Base-by-base conservation (phyloP, 1,140 invertebrate species). In the Battus philenor region DNA sequence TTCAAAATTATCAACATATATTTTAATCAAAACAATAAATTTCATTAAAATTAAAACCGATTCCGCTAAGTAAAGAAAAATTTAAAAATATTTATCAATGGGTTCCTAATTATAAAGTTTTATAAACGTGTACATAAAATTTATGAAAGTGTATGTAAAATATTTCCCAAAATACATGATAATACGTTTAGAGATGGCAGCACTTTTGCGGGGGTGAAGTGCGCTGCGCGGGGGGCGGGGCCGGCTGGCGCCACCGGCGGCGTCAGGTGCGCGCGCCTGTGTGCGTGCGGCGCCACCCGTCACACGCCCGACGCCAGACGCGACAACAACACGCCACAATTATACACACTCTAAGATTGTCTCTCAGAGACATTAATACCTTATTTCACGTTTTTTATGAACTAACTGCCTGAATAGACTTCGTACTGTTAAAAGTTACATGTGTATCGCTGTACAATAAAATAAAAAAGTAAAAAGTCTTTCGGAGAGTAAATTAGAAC, bases 251-350 rank as follows among this genome's bases (percentile, higher is more conserved):
- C 76, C 76, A 78, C 70, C 72, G 68, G 61, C 76, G 75, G 74
- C 75, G 78, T 82, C 78, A 83, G 78, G 78, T 83, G 78, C 45
- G 53, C 60, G 64, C 67, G 59, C 58, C 29, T 69, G 78, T 82
- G 78, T 82, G 78, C 65, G 78, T 78, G 74, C 68, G 78, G 75
- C 75, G 78, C 78, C 78, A 79, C 63, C 67, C 29, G 46, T 32
- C 51, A 54, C 50, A 61, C 50, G 46, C 30, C 39, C 39, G 34
- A 26, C 30, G n/a, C 18, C 17, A 59, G 32, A 38, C 16, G 4
- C 22, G 39, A 30, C 44, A 7, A 4, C 7, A 20, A 8, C 7
- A 31, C 6, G 31, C 11, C 7, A n/a, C n/a, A 8, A 39, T 44
- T 47, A 33, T 60, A 49, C 41, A 39, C 63, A 56, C 12, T 18